Base-by-base conservation (phyloP, 2,797 vertebrate species). In the Notolepis coatsorum region DNA sequence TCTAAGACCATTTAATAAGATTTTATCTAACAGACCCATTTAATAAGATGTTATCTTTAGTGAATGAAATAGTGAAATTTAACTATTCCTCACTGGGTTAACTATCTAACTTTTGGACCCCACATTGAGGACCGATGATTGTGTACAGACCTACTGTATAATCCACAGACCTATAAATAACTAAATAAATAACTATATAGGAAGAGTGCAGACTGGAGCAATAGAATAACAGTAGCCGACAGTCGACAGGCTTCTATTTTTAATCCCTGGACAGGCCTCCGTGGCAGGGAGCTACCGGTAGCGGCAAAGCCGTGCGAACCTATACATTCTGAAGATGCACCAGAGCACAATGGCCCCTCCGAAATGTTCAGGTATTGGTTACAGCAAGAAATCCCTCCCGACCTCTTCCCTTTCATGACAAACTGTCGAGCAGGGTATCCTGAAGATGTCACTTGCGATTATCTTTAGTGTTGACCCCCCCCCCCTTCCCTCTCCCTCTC, bases 371-470 rank as follows among this genome's bases (percentile, higher is more conserved):
- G 43, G 33, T 77, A 71, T 79, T 57, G 53, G 47, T 79, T 79
- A 28, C 63, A 77, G 61, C 23, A 71, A 67, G 46, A 42, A 78
- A 60, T 71, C 42, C 3, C 48, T 47, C 31, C 48, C 39, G 57
- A 65, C 54, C 56, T 50, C 61, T 56, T 62, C 47, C n/a, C 46
- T 62, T 74, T 47, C 55, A 74, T 49, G 62, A 71, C 57, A 46
- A 21, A 38, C 59, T 39, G 10, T 24, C 47, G 35, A 73, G 45
- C 50, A 20, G 27, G 65, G 27, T 41, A 71, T 63, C 56, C 56
- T 73, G 54, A 78, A 72, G 57, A 72, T 73, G 69, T 84, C 73
- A 71, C 61, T 60, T 76, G 38, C 67, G 60, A 86, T 91, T 80
- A 79, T 72, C 55, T 81, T 80, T 68, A 66, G 25, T 65, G 63